Percentiles rank a stretch among this genome's conserved stretches.
phyloP scores from a whole-genome alignment of 2,113 vertebrate genomes.

The Miniopterus natalensis region DNA sequence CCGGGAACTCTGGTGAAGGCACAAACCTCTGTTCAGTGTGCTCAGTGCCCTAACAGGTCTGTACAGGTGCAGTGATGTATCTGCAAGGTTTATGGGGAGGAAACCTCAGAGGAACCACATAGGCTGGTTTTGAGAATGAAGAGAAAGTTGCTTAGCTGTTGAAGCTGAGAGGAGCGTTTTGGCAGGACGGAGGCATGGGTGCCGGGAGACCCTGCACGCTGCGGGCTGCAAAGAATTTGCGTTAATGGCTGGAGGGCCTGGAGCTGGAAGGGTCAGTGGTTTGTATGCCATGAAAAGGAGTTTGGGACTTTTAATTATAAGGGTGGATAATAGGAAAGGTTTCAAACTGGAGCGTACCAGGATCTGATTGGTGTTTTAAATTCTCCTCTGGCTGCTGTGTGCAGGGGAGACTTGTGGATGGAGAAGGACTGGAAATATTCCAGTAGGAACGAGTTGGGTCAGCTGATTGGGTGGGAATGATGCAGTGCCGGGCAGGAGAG shows the following conservation, averaged over 20 bases:
- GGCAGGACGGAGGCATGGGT: accelerated
- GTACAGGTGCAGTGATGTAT: background rate
- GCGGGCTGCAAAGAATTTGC: background rate
- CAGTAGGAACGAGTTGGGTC: accelerated
- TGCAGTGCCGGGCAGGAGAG: accelerated
- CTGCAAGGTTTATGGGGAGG: background rate
- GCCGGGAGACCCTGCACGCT: accelerated
- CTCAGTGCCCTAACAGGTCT: background rate
- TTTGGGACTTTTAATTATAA: background rate
- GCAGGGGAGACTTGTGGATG: background rate
- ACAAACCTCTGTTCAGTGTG: accelerated
- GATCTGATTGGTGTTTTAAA: background rate
- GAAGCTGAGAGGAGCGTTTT: background rate
- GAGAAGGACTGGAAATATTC: background rate
- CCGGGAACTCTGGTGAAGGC: background rate
- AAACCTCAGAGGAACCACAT: background rate
- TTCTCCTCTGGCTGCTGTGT: background rate
- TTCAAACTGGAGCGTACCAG: background rate
- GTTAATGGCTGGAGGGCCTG: background rate
- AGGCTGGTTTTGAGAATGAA: background rate
- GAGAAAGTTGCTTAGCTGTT: background rate
- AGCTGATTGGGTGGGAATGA: background rate
- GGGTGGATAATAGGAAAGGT: background rate
- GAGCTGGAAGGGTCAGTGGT: background rate
- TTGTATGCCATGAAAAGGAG: background rate